Percentiles rank a stretch among this genome's conserved stretches.
Conservation (phyloP, 2,797 vertebrate species). For the Paramormyrops hopkinsi region DNA sequence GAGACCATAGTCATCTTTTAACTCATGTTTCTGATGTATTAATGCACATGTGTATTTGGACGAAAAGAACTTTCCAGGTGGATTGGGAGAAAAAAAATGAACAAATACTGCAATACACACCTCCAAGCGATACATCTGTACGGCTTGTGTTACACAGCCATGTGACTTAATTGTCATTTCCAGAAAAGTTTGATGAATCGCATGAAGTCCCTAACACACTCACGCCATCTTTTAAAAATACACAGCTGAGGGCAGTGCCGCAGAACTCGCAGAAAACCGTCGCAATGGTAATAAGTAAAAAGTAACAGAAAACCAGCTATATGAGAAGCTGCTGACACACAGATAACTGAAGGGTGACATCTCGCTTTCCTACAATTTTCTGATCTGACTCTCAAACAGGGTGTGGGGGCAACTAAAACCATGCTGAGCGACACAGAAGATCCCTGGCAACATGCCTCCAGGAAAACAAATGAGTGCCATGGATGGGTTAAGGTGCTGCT, state of each 20-base stretch:
- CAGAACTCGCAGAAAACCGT: background rate
- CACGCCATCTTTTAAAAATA: background rate
- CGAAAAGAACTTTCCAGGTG: constrained; percentile 10
- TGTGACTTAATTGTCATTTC: background rate
- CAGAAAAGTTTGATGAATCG: background rate
- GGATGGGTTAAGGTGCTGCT: constrained; percentile 64
- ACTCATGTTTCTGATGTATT: constrained; percentile 28
- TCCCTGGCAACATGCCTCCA: constrained; percentile 28
- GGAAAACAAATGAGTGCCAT: constrained; percentile 12
- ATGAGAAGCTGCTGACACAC: background rate
- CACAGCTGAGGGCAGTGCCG: background rate
- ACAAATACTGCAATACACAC: constrained; percentile 25
- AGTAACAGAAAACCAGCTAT: background rate
- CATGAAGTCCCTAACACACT: background rate
- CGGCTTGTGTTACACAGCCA: background rate
- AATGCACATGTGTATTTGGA: constrained; percentile 23
- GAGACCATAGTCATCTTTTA: constrained; percentile 31
- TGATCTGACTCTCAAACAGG: background rate
- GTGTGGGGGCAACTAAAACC: background rate
- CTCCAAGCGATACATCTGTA: constrained; percentile 25
- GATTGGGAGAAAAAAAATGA: background rate
- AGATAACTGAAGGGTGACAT: background rate
- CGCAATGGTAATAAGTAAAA: background rate
- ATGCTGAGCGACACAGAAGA: constrained; percentile 25
- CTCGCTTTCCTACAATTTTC: background rate